A percentile compares a stretch with the other conserved stretches of the same genome.
These are phyloP conservation scores for Oreortyx pictus DNA, from an alignment of 2,797 vertebrate genomes.

Conservation along the genomic window DNA sequence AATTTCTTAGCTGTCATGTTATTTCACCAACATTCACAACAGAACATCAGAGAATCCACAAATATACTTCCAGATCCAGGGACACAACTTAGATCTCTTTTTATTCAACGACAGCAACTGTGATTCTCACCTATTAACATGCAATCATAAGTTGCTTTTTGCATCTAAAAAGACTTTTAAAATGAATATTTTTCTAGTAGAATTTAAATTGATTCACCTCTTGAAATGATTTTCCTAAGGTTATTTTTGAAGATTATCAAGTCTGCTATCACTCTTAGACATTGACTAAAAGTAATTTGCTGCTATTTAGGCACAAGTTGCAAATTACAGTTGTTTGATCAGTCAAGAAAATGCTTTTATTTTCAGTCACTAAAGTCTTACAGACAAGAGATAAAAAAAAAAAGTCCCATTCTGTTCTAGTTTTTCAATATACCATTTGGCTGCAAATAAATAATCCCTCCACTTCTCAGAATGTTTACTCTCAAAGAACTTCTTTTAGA, in stretches of 20 bases:
- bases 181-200: background rate
- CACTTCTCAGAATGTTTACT: background rate
- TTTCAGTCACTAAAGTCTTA: background rate
- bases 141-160: background rate
- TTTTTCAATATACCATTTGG: background rate
- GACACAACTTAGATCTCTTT: background rate
- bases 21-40: background rate
- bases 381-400: background rate
- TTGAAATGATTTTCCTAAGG: background rate
- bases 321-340: conserved; percentile 2
- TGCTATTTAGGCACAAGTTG: conserved; percentile 3
- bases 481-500: background rate
- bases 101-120: background rate
- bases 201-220: background rate
- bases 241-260: background rate
- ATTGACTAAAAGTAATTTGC: conserved; percentile 3
- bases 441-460: background rate
- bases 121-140: background rate
- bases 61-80: background rate
- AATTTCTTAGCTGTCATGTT: background rate
- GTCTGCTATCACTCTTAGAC: background rate
- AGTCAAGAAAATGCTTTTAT: conserved; percentile 16
- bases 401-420: background rate
- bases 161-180: background rate
- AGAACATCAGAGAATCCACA: background rate